phyloP scores from a whole-genome alignment of 2,888 invertebrate genomes.

The Alcis repandata region DNA sequence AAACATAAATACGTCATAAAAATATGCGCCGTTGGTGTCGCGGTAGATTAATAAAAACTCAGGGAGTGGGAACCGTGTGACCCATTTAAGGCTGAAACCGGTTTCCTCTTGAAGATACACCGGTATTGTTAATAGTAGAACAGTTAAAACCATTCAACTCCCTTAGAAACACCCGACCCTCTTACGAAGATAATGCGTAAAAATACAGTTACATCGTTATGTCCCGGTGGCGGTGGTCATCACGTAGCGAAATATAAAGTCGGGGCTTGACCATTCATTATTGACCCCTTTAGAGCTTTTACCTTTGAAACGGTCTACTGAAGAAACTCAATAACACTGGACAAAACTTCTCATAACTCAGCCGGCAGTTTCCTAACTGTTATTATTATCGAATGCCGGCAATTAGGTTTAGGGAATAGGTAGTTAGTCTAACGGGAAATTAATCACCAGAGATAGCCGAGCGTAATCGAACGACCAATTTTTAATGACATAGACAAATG shows the following conservation, averaged over 20 bases:
- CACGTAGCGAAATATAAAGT: conserved; percentile 74
- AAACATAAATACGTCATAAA: conserved; percentile 37
- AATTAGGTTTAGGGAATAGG: conserved; percentile 61
- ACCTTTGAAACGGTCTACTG: conserved; percentile 66
- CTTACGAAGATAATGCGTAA: conserved; percentile 80
- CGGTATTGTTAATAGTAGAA: conserved; percentile 80
- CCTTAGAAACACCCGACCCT: conserved; percentile 79
- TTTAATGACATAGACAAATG: conserved; percentile 75
- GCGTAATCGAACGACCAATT: conserved; percentile 67
- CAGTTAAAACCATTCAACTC: conserved; percentile 82
- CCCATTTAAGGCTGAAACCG: conserved; percentile 85
- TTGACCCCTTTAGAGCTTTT: conserved; percentile 75
- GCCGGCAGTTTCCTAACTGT: conserved; percentile 49
- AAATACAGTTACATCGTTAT: conserved; percentile 78
- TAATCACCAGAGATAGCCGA: conserved; percentile 60
- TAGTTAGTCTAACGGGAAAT: conserved; percentile 57
- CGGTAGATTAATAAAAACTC: conserved; percentile 75
- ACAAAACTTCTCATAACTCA: conserved; percentile 63
- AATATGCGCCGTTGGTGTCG: conserved; percentile 59
- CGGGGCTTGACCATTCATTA: conserved; percentile 78
- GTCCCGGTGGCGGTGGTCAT: conserved; percentile 73
- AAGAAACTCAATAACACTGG: conserved; percentile 65
- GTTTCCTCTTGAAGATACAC: conserved; percentile 82
- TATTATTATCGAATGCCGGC: conserved; percentile 52
- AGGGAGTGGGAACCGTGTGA: conserved; percentile 84